These are phyloP conservation scores for Sitobion miscanthi DNA, from an alignment of 1,140 invertebrate genomes.

Conservation along the genomic window DNA sequence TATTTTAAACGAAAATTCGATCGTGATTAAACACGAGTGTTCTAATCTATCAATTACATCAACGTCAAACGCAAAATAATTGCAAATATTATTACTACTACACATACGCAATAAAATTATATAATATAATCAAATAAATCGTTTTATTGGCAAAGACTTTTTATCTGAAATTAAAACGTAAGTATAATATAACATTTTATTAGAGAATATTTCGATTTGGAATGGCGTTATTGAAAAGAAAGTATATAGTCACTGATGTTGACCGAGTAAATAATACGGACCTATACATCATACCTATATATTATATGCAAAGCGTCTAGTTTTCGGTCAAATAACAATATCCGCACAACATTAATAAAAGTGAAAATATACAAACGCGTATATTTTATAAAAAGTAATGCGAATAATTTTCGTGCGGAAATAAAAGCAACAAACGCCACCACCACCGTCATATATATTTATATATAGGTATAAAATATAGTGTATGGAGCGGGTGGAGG, in stretches of 20 bases:
- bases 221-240: background rate
- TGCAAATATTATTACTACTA: background rate
- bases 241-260: background rate
- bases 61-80: background rate
- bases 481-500: background rate
- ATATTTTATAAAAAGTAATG: slow-evolving; percentile 31
- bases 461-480: background rate
- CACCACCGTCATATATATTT: background rate
- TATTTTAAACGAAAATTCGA: background rate
- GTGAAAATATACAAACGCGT: background rate
- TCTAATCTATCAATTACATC: background rate
- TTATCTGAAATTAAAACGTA: background rate
- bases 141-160: background rate
- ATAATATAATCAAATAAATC: background rate
- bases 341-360: background rate
- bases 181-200: background rate
- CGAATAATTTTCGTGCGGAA: slow-evolving; percentile 18
- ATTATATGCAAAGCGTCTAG: background rate
- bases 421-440: slow-evolving; percentile 31
- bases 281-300: too few species aligned
- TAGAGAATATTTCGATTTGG: background rate
- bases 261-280: background rate
- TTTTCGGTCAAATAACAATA: background rate
- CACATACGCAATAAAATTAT: too few species aligned
- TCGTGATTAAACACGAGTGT: background rate